Percentiles rank a stretch among this genome's conserved stretches.
These are phyloP conservation scores for Hestina assimilis DNA, from an alignment of 1,140 invertebrate genomes.

Conservation along the genomic window DNA sequence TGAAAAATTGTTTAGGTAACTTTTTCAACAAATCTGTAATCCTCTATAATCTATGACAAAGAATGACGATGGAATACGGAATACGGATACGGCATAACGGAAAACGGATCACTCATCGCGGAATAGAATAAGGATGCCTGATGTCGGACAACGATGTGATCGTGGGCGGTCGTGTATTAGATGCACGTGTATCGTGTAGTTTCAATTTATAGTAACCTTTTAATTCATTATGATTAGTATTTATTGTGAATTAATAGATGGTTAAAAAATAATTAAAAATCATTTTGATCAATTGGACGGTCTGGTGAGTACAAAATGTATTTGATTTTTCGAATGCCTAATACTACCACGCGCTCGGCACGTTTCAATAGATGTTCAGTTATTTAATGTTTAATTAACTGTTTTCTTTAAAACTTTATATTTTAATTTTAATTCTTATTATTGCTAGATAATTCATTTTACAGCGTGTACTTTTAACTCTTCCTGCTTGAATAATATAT, in stretches of 20 bases:
- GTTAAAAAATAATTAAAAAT: neutral
- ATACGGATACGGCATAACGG: no score
- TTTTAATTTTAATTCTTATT: neutral
- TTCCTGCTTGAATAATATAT: neutral
- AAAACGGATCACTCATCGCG: no score
- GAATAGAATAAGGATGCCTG: no score
- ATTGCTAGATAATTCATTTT: neutral
- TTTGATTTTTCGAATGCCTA: neutral
- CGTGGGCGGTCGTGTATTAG: constrained; percentile 37
- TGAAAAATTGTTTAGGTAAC: no score
- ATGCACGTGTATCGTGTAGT: constrained; percentile 39
- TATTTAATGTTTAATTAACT: neutral
- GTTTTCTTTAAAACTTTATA: neutral
- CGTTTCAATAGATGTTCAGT: constrained; percentile 20
- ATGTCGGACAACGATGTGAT: constrained; percentile 26
- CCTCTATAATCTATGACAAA: no score
- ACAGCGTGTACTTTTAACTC: neutral
- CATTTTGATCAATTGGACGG: neutral
- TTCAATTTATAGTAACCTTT: constrained; percentile 41
- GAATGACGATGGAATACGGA: no score
- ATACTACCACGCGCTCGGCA: constrained; percentile 39
- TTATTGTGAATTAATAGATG: constrained; percentile 13
- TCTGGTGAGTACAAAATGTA: constrained; percentile 5
- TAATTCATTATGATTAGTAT: constrained; percentile 17
- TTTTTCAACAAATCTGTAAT: no score